Percentiles rank a stretch among this genome's conserved stretches.
Evolutionary conservation across 2,888 invertebrate genomes (phyloP).

Genomic region (Amphipyra berbera): DNA sequence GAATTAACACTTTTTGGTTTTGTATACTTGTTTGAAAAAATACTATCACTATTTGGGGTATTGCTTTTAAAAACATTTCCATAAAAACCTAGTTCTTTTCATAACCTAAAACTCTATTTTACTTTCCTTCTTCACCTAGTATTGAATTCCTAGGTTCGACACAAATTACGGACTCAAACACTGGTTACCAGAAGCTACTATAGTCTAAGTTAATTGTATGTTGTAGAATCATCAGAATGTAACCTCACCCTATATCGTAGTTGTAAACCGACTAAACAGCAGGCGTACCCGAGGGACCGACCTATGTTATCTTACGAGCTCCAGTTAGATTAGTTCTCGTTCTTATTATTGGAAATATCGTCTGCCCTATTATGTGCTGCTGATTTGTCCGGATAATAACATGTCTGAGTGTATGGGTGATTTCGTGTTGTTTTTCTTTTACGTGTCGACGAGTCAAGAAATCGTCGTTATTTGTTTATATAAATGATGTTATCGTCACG

Average conservation of each 20-base stretch:
- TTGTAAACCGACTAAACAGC: conserved; percentile 78
- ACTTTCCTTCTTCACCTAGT: no score
- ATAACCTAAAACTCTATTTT: no score
- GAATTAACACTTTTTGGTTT: no score
- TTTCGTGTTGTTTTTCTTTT: conserved; percentile 31
- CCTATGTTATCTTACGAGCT: conserved; percentile 83
- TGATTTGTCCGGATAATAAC: conserved; percentile 60
- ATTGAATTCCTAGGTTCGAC: no score
- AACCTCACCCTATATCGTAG: conserved; percentile 31
- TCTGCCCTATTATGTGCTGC: conserved; percentile 64
- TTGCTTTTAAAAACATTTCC: no score
- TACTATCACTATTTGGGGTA: no score
- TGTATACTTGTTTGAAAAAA: no score
- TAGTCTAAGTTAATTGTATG: conserved; percentile 4
- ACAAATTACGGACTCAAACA: no score
- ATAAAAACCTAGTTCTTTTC: no score
- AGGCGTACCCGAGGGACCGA: conserved; percentile 71
- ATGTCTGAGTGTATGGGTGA: conserved; percentile 41
- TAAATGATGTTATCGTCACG: no score
- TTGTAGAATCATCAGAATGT: conserved; percentile 15
- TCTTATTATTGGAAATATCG: conserved; percentile 77
- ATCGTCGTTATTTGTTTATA: conserved; percentile 28
- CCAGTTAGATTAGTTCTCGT: conserved; percentile 87
- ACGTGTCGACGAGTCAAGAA: conserved; percentile 4
- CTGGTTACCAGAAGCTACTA: neutral